phyloP scores from a whole-genome alignment of 2,113 vertebrate genomes.

The Grantiella picta region DNA sequence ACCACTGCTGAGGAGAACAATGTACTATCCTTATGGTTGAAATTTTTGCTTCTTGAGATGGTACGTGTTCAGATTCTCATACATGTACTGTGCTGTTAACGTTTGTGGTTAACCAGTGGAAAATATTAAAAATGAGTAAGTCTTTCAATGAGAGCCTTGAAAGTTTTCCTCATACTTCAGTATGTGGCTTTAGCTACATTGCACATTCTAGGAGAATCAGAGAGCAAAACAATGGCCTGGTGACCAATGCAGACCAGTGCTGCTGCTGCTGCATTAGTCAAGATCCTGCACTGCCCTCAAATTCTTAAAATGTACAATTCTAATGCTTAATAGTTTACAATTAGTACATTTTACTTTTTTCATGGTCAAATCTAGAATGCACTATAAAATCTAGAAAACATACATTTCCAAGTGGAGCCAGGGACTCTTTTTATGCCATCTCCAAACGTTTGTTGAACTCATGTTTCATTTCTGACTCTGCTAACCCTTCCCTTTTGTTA shows the following conservation, averaged over 20 bases:
- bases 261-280: background rate
- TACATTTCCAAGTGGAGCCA: background rate
- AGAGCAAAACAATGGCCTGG: background rate
- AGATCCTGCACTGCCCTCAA: background rate
- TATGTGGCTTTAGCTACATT: background rate
- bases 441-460: background rate
- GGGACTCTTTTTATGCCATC: background rate
- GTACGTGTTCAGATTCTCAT: background rate
- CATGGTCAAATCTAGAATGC: background rate
- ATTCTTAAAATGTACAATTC: background rate
- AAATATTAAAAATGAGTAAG: background rate
- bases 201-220: background rate
- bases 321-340: background rate
- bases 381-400: background rate
- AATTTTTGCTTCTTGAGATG: background rate
- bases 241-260: background rate
- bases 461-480: background rate
- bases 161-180: background rate
- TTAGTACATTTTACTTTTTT: background rate
- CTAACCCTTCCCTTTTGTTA: background rate
- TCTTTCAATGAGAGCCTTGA: background rate
- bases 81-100: background rate
- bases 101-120: conserved; percentile 20
- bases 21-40: background rate
- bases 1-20: background rate